Evolutionary conservation across 1,140 invertebrate genomes (phyloP).

Genomic region (Nymphalis io): DNA sequence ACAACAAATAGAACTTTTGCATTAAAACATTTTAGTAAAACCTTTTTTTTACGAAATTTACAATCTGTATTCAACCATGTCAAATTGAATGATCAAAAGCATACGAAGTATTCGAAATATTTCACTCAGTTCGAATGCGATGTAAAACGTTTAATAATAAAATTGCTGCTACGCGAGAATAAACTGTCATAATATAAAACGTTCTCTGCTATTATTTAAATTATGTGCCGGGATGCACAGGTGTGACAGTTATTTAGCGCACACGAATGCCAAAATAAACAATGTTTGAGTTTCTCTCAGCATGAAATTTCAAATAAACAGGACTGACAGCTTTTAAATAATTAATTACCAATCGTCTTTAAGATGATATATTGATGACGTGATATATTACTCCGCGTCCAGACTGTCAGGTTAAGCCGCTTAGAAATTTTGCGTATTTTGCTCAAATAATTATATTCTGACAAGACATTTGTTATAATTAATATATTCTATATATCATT

Average conservation of each 20-base stretch:
- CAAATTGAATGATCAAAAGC: too few relatives aligned
- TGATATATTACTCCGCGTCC: conserved; percentile 21
- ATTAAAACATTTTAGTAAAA: too few relatives aligned
- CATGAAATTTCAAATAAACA: conserved; percentile 33
- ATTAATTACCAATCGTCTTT: conserved; percentile 34
- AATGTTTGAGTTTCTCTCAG: conserved; percentile 34
- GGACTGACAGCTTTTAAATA: conserved; percentile 29
- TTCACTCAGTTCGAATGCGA: background rate
- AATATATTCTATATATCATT: too few relatives aligned
- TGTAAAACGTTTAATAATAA: background rate
- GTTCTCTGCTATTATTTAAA: conserved; percentile 35
- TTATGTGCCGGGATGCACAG: conserved; percentile 40
- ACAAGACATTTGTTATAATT: background rate
- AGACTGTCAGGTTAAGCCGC: conserved; percentile 11
- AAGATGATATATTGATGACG: conserved; percentile 27
- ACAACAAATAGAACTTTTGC: too few relatives aligned
- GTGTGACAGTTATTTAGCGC: conserved; percentile 43
- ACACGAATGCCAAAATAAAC: conserved; percentile 41
- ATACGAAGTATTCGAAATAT: too few relatives aligned
- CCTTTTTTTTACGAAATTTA: too few relatives aligned
- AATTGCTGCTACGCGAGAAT: conserved; percentile 25
- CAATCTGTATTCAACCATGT: too few relatives aligned
- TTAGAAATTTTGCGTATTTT: conserved; percentile 7
- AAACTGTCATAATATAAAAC: conserved; percentile 37
- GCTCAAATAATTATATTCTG: conserved; percentile 2